A percentile compares a stretch with the other conserved stretches of the same genome.
Conservation (phyloP, 2,888 invertebrate species). For the Cantharis rufa region DNA sequence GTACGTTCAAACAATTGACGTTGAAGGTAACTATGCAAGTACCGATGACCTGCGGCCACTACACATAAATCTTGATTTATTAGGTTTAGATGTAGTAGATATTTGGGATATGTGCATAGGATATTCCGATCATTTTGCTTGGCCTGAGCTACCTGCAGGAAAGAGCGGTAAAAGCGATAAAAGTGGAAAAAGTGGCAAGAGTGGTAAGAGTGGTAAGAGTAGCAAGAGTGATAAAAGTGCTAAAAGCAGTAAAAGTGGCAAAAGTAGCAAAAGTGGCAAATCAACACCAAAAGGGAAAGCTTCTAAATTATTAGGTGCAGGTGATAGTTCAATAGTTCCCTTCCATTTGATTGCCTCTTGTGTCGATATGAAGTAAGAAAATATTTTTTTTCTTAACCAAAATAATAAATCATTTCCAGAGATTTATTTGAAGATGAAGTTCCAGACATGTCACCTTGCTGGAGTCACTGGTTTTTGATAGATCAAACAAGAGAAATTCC, state of each 20-base stretch:
- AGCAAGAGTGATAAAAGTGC: neutral
- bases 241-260: slow-evolving; percentile 9
- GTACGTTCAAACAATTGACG: slow-evolving; percentile 45
- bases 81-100: slow-evolving; percentile 35
- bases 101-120: slow-evolving; percentile 46
- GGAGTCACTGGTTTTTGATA: slow-evolving; percentile 50
- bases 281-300: neutral
- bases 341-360: slow-evolving; percentile 37
- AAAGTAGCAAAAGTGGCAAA: neutral
- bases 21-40: slow-evolving; percentile 29
- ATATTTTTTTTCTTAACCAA: neutral
- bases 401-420: neutral
- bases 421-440: slow-evolving; percentile 30
- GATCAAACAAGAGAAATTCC: slow-evolving; percentile 53
- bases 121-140: slow-evolving; percentile 42
- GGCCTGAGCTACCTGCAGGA: slow-evolving; percentile 28
- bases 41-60: neutral
- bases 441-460: slow-evolving; percentile 49
- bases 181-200: slow-evolving; percentile 13
- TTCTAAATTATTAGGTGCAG: slow-evolving; percentile 15
- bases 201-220: slow-evolving; percentile 4
- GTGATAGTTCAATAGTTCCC: slow-evolving; percentile 15
- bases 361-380: slow-evolving; percentile 36
- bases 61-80: neutral
- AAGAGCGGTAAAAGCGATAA: slow-evolving; percentile 19